Evolutionary conservation across 2,888 invertebrate genomes (phyloP).

Genomic region (Parascotia fuliginaria): DNA sequence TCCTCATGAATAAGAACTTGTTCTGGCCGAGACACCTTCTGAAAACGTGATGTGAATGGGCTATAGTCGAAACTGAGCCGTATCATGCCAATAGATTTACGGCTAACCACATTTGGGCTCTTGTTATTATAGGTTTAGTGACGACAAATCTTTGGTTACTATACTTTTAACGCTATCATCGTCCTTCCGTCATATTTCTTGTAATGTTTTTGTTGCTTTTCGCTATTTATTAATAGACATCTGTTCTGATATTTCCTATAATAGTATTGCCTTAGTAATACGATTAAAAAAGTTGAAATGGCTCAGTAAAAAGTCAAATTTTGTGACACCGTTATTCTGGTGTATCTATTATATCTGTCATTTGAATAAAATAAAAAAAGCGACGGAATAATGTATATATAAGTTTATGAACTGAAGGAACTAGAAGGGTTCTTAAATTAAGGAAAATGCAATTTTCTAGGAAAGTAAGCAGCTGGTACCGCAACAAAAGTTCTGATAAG

Average conservation of each 20-base stretch:
- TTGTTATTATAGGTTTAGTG: neutral
- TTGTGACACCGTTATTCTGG: too few relatives aligned
- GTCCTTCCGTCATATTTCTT: too few relatives aligned
- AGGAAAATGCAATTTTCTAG: neutral
- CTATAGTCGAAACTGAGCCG: neutral
- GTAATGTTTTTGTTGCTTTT: too few relatives aligned
- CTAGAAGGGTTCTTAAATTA: neutral
- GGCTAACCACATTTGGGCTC: neutral
- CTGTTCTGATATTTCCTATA: too few relatives aligned
- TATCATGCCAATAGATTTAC: slow-evolving; percentile 2
- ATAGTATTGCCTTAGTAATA: too few relatives aligned
- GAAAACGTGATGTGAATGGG: slow-evolving; percentile 23
- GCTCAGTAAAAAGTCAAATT: too few relatives aligned
- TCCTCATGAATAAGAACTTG: slow-evolving; percentile 58
- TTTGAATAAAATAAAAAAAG: neutral
- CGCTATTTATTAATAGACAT: too few relatives aligned
- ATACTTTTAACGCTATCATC: too few relatives aligned
- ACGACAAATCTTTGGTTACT: too few relatives aligned
- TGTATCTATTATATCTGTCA: too few relatives aligned
- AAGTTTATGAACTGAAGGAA: neutral
- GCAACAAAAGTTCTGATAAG: neutral
- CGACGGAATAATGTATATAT: neutral
- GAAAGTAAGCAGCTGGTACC: neutral
- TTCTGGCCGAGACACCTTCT: slow-evolving; percentile 53
- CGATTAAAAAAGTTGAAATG: too few relatives aligned